Base-by-base conservation (phyloP, 2,113 vertebrate genomes). In the Eolophus roseicapilla region DNA sequence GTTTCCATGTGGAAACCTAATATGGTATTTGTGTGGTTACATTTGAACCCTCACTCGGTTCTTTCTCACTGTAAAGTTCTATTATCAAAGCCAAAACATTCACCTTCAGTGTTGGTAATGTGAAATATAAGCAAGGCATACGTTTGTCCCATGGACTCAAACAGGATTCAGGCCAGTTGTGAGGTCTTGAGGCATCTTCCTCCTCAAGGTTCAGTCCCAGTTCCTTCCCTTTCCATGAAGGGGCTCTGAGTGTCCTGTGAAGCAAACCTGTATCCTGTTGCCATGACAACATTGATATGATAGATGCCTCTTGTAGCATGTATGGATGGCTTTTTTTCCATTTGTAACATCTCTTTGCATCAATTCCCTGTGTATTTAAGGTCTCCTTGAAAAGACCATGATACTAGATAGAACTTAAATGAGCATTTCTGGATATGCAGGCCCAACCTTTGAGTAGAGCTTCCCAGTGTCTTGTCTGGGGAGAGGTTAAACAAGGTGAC, bases 271-370 rank as follows among this genome's bases (percentile, higher is more conserved):
- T 94, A 53, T 82, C 86, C 74, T 53, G 97, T 98, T 97, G 95
- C 97, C 93, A 97, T 97, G 97, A 90, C 96, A 92, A 97, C 93
- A 4, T 95, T 97, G 95, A 81, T 82, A 71, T 91, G 93, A 87
- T 31, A 52, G 77, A 28, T 37, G 53, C 49, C 41, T 52, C 53
- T 60, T 20, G 43, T 23, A 28, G 25, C 17, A 5, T 39, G 52
- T 62, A 62, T 46, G 3, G 71, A 59, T 89, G 39, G 86, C 50
- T 81, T 93, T 93, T 67, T 95, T 94, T 60, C 44, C 27, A 47
- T 67, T 78, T 85, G 44, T 74, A 64, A 17, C 49, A 8, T 53
- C 49, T 78, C 28, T 20, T 47, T 90, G 52, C 23, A 13, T 52
- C 21, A 44, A 16, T 39, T 82, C 19, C 47, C 28, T 41, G 5